Base-by-base conservation (phyloP, 2,113 vertebrate genomes). In the Tauraco erythrolophus region DNA sequence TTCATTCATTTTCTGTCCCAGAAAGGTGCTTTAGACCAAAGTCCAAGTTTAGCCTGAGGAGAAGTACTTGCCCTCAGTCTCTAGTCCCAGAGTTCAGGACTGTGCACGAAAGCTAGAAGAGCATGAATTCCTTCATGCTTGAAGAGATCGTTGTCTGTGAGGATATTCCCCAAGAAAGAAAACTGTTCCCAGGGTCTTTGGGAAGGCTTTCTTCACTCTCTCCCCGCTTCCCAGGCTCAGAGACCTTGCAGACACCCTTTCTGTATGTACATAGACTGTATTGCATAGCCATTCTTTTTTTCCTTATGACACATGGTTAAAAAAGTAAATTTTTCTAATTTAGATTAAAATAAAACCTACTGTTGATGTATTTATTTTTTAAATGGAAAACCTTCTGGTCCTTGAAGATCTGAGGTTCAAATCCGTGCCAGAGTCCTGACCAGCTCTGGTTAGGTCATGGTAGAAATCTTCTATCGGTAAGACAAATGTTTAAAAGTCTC, bases 91-190 rank as follows among this genome's bases (percentile, higher is more conserved):
- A 46, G 15, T 66, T 33, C 35, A 12, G 46, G 46, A 31, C 39
- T 31, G 2, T 64, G 14, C 39, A 60, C 0, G 6, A 76, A 86
- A 65, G 6, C 18, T 81, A 9, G 45, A 71, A 53, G 8, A 72
- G 9, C 2, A 0, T 13, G 64, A 14, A 24, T 58, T 19, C 9
- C 16, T 35, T 81, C 39, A 6, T 65, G 9, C 30, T 56, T 0
- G 0, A 21, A 76, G 37, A 46, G 21, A 12, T 53, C 28, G 80
- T 86, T 74, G 19, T 46, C 39, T 69, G 28, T 56, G 27, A 66
- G 25, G 43, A 27, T 58, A 35, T 31, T 89, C 15, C 43, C 17
- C 10, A 74, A 37, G 50, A 62, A 74, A 77, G 33, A 69, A 69
- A 24, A 53, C 43, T 53, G 5, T 39, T 10, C 22, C 31, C 21